A percentile compares a stretch with the other conserved stretches of the same genome.
Conservation (phyloP, 2,113 vertebrate genomes). For the Ctenomys sociabilis region DNA sequence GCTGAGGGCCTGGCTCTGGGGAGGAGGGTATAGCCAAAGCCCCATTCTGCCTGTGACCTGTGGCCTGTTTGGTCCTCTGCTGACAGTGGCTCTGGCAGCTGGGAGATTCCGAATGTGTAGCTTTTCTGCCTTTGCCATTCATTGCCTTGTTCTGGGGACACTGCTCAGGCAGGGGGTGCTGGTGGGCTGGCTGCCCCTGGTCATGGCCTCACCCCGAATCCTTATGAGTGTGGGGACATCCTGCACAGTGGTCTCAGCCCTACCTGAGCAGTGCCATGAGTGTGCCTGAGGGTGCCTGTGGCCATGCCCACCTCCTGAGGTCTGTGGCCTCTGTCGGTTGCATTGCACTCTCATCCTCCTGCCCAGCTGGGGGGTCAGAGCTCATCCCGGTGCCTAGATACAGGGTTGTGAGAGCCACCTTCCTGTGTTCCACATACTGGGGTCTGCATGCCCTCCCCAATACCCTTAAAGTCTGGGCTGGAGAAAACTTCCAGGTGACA, state of each 20-base stretch:
- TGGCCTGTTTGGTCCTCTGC: not conserved
- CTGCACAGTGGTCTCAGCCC: fast-evolving
- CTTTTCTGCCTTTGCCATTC: fast-evolving
- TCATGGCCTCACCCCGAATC: too few species aligned
- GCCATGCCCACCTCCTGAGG: fast-evolving
- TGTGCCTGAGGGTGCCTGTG: not conserved
- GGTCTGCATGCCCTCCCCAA: not conserved
- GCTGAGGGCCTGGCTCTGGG: fast-evolving
- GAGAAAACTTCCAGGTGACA: not conserved
- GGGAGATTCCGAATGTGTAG: fast-evolving
- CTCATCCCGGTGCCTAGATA: fast-evolving
- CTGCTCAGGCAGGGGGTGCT: not conserved
- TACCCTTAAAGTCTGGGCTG: fast-evolving
- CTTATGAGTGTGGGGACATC: not conserved
- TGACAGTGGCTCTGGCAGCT: not conserved
- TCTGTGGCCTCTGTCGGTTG: too few species aligned
- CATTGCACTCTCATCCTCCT: fast-evolving
- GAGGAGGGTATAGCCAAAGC: not conserved
- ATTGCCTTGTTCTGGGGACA: fast-evolving
- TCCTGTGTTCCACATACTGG: fast-evolving
- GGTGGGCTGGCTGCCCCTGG: fast-evolving
- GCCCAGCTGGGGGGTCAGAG: fast-evolving
- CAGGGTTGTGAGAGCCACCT: fast-evolving
- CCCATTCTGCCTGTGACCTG: not conserved
- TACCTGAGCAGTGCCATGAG: not conserved